Conservation (phyloP, 2,888 invertebrate genomes). For the Drosophila borborema region DNA sequence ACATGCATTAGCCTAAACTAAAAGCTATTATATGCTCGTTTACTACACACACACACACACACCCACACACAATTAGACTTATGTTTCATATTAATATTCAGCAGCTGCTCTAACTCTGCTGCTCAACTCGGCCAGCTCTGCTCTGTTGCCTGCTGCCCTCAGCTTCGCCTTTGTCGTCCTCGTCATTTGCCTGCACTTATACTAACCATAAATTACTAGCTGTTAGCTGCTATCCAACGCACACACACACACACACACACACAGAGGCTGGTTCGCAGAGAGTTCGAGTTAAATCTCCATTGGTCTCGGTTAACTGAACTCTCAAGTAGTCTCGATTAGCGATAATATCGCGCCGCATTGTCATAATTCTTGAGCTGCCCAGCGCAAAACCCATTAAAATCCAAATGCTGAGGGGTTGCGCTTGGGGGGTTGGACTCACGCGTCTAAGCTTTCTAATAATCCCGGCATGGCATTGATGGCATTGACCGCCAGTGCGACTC, state of each 20-base stretch:
- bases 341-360: constrained; percentile 78
- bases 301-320: constrained; percentile 76
- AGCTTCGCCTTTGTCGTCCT: constrained; percentile 5
- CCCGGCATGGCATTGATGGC: constrained; percentile 67
- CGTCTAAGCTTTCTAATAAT: constrained; percentile 67
- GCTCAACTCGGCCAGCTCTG: neutral
- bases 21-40: constrained; percentile 50
- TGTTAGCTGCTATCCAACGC: constrained; percentile 37
- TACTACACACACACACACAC: constrained; percentile 15
- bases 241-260: neutral
- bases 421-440: neutral
- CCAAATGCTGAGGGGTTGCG: constrained; percentile 42
- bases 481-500: constrained; percentile 50
- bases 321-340: constrained; percentile 76
- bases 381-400: constrained; percentile 72
- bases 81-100: constrained; percentile 58
- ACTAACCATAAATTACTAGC: constrained; percentile 68
- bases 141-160: neutral
- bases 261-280: neutral
- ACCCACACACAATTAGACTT: constrained; percentile 1
- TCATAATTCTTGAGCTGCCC: constrained; percentile 74
- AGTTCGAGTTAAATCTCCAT: constrained; percentile 39
- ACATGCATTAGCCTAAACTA: constrained; percentile 47
- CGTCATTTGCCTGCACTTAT: constrained; percentile 66
- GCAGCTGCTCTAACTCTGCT: constrained; percentile 28